Evolutionary conservation across 2,113 vertebrate genomes (phyloP).

Genomic region (Bucco capensis): DNA sequence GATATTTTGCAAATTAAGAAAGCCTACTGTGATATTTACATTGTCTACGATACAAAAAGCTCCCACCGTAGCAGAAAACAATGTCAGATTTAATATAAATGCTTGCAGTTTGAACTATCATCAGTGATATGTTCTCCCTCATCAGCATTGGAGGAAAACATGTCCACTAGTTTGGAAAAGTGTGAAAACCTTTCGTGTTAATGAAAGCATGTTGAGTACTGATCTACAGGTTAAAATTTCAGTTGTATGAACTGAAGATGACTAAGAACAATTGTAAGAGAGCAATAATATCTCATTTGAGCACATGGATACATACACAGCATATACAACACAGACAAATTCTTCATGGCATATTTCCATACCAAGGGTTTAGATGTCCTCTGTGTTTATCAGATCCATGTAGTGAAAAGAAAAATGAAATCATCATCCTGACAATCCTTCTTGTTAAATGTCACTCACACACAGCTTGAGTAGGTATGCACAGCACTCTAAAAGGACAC

Average conservation of each 20-base stretch:
- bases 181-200: neutral
- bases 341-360: neutral
- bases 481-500: neutral
- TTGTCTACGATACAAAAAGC: neutral
- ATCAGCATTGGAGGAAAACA: neutral
- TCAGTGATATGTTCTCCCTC: neutral
- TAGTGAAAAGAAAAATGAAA: neutral
- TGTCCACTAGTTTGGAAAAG: neutral
- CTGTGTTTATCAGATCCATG: neutral
- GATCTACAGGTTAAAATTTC: conserved; percentile 17
- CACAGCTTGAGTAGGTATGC: neutral
- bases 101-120: conserved; percentile 1
- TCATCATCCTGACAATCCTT: neutral
- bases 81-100: conserved; percentile 27
- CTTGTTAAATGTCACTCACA: neutral
- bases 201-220: conserved; percentile 22
- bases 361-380: neutral
- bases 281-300: neutral
- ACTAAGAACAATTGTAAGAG: neutral
- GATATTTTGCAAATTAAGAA: neutral
- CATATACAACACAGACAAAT: neutral
- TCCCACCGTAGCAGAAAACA: neutral
- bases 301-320: neutral
- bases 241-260: neutral
- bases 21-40: neutral